Evolutionary conservation across 2,888 invertebrate species (phyloP), one percentile per base, ranked within the genome.

Genomic region (Drosophila limbata): DNA sequence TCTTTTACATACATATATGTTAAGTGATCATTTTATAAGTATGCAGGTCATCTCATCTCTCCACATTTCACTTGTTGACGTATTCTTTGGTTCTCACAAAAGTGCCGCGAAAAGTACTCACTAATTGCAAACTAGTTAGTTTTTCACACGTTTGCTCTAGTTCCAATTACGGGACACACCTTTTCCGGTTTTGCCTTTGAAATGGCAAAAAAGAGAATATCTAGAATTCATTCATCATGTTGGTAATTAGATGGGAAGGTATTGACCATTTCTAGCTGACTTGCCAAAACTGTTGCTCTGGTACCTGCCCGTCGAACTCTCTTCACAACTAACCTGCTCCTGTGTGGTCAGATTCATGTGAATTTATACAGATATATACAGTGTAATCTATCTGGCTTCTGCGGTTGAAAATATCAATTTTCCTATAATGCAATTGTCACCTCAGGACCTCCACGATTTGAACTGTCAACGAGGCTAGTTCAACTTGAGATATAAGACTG

Each of bases 141-240:
- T 83, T 85, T 88, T 85, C 90, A 85, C 85, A 85, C 90, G 78
- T 89, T 76, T 74, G 81, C 57, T 70, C 86, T 42, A 88, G 73
- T 69, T 88, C 21, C 50, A 83, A 83, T 77, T 80, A 60, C 13
- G 31, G 21, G 28, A 15, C 53, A 70, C 84, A 51, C 90, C 90
- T 85, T 31, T 88, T 90, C 83, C 89, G 69, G 80, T 19, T 19
- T 57, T 61, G 48, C 2, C 15, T 50, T 60, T 21, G 56, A 76
- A 69, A 61, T 83, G 42, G 69, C 77, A 74, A 73, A 61, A 62
- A 40, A 61, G 59, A 40, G 3, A 28, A 13, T 25, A 45, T 28
- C 53, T 35, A 56, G 13, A 61, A 62, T 62, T 73, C 75, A 83
- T 90, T 77, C 70, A 86, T 86, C 89, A 88, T 73, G 48, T 48